These are phyloP conservation scores for Parazoanthus darwini DNA, from an alignment of 92 coral and sea anemone species.

Conservation along the genomic window DNA sequence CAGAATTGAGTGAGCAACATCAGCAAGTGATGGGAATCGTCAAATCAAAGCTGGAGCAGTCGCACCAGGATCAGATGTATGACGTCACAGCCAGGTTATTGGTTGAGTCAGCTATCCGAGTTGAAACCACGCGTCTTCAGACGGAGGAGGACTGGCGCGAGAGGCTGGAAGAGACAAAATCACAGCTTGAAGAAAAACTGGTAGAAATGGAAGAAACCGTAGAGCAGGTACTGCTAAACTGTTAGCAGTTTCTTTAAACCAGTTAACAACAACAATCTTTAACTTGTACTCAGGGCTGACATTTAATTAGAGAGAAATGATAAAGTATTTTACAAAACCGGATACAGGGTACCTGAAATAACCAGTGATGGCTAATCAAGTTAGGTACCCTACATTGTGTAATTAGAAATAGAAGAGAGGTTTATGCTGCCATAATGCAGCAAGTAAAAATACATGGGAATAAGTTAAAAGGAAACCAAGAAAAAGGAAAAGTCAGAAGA, in stretches of 20 bases:
- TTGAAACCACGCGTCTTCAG: conserved; percentile 85
- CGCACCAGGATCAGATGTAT: conserved; percentile 88
- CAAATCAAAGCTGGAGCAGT: conserved; percentile 74
- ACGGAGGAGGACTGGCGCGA: conserved; percentile 82
- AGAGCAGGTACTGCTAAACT: conserved; percentile 42
- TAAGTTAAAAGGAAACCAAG: no score
- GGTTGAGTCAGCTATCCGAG: conserved; percentile 90
- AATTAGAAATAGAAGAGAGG: no score
- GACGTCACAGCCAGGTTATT: conserved; percentile 84
- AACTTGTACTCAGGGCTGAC: no score
- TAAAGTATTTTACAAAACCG: no score
- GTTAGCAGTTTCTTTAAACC: background rate
- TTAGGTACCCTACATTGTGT: no score
- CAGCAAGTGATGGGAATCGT: conserved; percentile 83
- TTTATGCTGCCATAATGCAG: no score
- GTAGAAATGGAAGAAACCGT: conserved; percentile 52
- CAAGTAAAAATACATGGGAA: no score
- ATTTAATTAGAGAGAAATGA: no score
- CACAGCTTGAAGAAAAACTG: conserved; percentile 56
- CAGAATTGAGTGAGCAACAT: conserved; percentile 86
- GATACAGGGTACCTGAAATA: no score
- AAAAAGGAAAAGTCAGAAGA: no score
- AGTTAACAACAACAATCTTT: no score
- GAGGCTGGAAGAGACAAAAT: conserved; percentile 64
- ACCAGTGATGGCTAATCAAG: no score